These are phyloP conservation scores for Pteria penguin DNA, from an alignment of 2,888 invertebrate genomes.

Conservation along the genomic window DNA sequence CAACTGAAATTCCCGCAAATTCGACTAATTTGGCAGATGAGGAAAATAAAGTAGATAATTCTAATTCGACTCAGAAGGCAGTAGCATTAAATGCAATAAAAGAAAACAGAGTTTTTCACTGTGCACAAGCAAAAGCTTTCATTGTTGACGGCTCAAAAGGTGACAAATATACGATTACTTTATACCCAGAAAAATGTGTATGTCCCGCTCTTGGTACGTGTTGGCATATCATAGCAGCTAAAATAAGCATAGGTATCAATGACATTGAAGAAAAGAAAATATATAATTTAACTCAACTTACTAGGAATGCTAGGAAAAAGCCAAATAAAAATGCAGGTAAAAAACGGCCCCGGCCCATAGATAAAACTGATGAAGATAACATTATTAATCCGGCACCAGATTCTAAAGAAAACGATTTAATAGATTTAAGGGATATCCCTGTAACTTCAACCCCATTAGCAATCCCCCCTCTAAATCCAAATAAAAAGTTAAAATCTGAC, in stretches of 20 bases:
- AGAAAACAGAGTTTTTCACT: slow-evolving; percentile 17
- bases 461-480: too few species aligned
- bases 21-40: neutral
- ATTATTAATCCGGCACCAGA: slow-evolving; percentile 21
- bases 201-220: slow-evolving; percentile 30
- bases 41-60: neutral
- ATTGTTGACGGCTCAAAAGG: slow-evolving; percentile 34
- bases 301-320: slow-evolving; percentile 12
- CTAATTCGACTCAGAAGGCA: slow-evolving; percentile 1
- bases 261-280: slow-evolving; percentile 6
- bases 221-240: slow-evolving; percentile 31
- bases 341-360: slow-evolving; percentile 13
- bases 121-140: slow-evolving; percentile 25
- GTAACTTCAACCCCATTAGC: too few species aligned
- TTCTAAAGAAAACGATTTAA: too few species aligned
- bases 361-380: slow-evolving; percentile 2
- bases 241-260: slow-evolving; percentile 22
- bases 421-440: too few species aligned
- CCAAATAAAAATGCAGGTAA: slow-evolving; percentile 19
- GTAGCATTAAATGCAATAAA: slow-evolving; percentile 13
- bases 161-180: slow-evolving; percentile 17
- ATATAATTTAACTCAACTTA: slow-evolving; percentile 22
- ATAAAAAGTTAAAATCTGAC: too few species aligned
- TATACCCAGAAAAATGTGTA: slow-evolving; percentile 27
- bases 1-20: neutral